phyloP scores from a whole-genome alignment of 2,888 invertebrate genomes.

The Drosophila merina region DNA sequence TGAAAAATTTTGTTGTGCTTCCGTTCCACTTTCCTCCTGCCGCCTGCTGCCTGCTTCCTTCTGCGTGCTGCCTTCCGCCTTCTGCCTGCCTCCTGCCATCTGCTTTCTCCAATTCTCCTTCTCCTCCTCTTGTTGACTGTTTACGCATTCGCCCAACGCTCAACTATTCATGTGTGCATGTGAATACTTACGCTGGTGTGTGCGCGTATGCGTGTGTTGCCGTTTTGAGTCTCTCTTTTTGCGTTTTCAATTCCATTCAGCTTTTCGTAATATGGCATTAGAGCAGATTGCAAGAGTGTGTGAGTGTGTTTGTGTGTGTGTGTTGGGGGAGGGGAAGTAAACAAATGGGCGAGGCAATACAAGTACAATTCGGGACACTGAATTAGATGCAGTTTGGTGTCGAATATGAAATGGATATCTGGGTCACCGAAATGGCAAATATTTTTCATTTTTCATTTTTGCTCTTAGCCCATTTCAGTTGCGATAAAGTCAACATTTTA shows the following conservation, averaged over 20 bases:
- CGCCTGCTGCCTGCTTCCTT: background rate
- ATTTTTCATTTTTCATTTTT: slow-evolving; percentile 7
- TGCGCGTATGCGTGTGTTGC: slow-evolving; percentile 14
- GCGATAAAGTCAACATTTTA: slow-evolving; percentile 21
- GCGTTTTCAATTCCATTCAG: slow-evolving; percentile 64
- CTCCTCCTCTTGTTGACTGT: slow-evolving; percentile 36
- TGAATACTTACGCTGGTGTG: background rate
- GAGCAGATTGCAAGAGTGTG: slow-evolving; percentile 57
- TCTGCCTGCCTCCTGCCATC: background rate
- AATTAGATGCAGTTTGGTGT: slow-evolving; percentile 47
- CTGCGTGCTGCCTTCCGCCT: background rate
- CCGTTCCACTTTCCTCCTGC: slow-evolving; percentile 43
- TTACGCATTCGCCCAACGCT: slow-evolving; percentile 57
- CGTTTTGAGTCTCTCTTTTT: slow-evolving; percentile 39
- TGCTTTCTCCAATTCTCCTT: background rate
- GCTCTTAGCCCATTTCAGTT: background rate
- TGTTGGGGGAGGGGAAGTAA: slow-evolving; percentile 24
- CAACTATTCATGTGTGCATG: slow-evolving; percentile 23
- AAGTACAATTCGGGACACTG: slow-evolving; percentile 43
- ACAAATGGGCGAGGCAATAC: slow-evolving; percentile 44
- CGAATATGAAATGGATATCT: slow-evolving; percentile 39
- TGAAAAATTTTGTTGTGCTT: slow-evolving; percentile 56
- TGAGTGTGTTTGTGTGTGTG: slow-evolving; percentile 8
- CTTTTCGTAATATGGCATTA: slow-evolving; percentile 66
- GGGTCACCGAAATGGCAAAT: slow-evolving; percentile 35